phyloP scores from a whole-genome alignment of 2,797 vertebrate genomes.

The Falco columbarius region DNA sequence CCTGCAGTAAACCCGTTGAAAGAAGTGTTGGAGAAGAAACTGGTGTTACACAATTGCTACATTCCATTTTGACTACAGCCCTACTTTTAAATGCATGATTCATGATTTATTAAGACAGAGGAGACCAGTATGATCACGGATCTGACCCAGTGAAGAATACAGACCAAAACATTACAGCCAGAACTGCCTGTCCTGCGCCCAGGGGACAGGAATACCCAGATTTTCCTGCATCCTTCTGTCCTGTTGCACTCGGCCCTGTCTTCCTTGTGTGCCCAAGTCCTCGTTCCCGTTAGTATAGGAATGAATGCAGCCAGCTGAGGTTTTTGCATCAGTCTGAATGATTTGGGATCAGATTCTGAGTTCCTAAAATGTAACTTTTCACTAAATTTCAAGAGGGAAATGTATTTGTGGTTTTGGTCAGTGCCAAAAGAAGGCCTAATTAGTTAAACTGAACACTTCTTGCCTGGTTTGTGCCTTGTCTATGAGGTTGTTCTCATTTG shows the following conservation, averaged over 20 bases:
- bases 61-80: constrained; percentile 44
- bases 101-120: constrained; percentile 42
- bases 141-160: background rate
- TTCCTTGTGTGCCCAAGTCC: background rate
- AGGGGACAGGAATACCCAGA: background rate
- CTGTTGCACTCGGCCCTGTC: background rate
- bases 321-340: background rate
- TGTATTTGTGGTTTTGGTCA: background rate
- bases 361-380: background rate
- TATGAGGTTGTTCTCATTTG: background rate
- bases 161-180: background rate
- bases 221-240: background rate
- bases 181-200: background rate
- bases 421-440: background rate
- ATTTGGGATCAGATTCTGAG: background rate
- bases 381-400: background rate
- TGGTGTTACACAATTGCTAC: constrained; percentile 7
- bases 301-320: background rate
- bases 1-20: background rate
- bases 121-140: background rate
- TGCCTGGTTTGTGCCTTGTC: background rate
- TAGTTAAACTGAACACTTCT: background rate
- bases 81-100: background rate
- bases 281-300: background rate
- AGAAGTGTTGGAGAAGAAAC: background rate